Evolutionary conservation across 2,113 vertebrate genomes (phyloP), one percentile per base, ranked within the genome.

Genomic region (Heterotilapia buettikoferi): DNA sequence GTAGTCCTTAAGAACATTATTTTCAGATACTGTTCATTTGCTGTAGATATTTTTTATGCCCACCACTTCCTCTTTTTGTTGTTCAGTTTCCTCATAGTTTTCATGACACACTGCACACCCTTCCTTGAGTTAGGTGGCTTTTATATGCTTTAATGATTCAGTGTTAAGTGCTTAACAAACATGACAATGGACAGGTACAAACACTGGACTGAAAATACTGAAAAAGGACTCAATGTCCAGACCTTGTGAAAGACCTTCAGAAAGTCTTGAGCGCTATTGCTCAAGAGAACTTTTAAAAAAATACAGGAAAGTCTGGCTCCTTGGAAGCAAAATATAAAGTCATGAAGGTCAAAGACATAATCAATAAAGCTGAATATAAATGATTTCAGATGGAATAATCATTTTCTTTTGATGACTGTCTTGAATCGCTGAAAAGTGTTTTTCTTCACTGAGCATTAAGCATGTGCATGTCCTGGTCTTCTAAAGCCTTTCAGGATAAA

Each of bases 401-500:
- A 7, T 50, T 29, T 50, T 78, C 43, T 78, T 78, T 31, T 78
- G 26, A 31, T 29, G 38, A 16, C 40, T 38, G 61, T 36, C 18
- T 12, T 13, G 10, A 38, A n/a, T 66, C 1, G 2, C 19, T 78
- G 71, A 47, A 50, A 78, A 50, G 24, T 12, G 43, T 78, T 78
- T 78, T 78, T 78, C 43, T 78, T 53, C 47, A 21, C 50, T 33
- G 19, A 79, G 76, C 19, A 33, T 53, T 33, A 53, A 53, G 16
- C 26, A 18, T 33, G 21, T 73, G 82, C 18, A 50, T 61, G 47
- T 88, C 16, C 53, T 53, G 43, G 12, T 54, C 14, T 79, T 83
- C 31, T 54, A 47, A 26, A 57, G 19, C 59, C 43, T 92, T 83
- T 88, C 56, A 83, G 63, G 68, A 88, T 78, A 56, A 90, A 89